phyloP scores from a whole-genome alignment of 2,888 invertebrate species.

The Amblyteles armatorius region DNA sequence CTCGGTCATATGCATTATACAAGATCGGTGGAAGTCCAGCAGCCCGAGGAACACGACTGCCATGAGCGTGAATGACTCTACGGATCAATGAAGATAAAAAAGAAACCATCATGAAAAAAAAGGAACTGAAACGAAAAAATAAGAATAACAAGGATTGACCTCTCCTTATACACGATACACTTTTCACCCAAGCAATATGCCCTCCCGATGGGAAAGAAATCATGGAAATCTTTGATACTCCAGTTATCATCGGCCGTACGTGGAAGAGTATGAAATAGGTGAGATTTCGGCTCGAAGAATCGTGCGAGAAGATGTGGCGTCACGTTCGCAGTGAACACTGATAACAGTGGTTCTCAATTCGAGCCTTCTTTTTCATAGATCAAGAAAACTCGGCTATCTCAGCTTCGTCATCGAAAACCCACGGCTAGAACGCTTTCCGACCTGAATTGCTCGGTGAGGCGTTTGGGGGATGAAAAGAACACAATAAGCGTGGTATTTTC shows the following conservation, averaged over 20 bases:
- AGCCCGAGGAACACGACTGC: conserved; percentile 67
- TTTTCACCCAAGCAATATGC: not conserved
- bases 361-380: not conserved
- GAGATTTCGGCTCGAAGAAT: conserved; percentile 42
- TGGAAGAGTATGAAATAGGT: conserved; percentile 21
- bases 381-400: not conserved
- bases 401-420: not conserved
- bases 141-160: conserved; percentile 5
- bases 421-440: not conserved
- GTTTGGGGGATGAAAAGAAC: not conserved
- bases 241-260: conserved; percentile 17
- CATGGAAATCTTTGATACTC: conserved; percentile 1
- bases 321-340: conserved; percentile 62
- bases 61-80: conserved; percentile 29
- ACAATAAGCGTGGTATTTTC: not conserved
- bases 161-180: not conserved
- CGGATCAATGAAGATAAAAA: not conserved
- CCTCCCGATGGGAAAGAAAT: conserved; percentile 12
- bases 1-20: conserved; percentile 81
- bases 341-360: conserved; percentile 59
- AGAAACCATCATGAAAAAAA: not conserved
- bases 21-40: conserved; percentile 72
- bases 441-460: not conserved
- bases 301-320: conserved; percentile 58
- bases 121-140: conserved; percentile 1